Evolutionary conservation across 2,797 vertebrate species (phyloP).

Genomic region (Brachymystax lenok): DNA sequence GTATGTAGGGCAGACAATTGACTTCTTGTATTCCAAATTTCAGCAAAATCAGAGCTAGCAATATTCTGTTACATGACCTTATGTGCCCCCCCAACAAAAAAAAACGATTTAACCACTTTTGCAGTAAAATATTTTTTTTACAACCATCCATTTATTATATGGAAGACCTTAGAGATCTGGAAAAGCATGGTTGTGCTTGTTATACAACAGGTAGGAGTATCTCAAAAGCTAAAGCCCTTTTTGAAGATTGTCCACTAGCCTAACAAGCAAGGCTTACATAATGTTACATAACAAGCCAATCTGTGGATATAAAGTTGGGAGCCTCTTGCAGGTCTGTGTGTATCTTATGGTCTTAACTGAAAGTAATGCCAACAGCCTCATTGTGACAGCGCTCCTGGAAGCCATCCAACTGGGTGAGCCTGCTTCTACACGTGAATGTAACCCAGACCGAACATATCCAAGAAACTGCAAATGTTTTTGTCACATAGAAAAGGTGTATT

Average conservation of each 20-base stretch:
- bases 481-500: neutral
- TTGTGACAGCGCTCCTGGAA: neutral
- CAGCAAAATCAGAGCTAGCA: no score
- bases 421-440: neutral
- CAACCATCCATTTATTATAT: no score
- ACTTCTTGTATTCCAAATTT: no score
- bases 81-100: no score
- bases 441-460: neutral
- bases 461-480: neutral
- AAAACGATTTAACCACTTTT: no score
- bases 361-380: neutral
- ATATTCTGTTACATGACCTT: no score
- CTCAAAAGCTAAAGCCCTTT: neutral
- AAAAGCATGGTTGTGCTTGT: neutral
- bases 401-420: neutral
- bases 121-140: no score
- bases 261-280: slow-evolving; percentile 7
- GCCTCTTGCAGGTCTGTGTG: slow-evolving; percentile 3
- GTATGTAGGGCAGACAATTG: no score
- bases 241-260: neutral
- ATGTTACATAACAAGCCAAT: slow-evolving; percentile 19
- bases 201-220: neutral
- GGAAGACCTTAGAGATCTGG: no score
- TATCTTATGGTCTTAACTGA: slow-evolving; percentile 20
- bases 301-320: slow-evolving; percentile 21